Evolutionary conservation across 2,888 invertebrate species (phyloP), one percentile per base, ranked within the genome.

Genomic region (Criorhina ranunculi): DNA sequence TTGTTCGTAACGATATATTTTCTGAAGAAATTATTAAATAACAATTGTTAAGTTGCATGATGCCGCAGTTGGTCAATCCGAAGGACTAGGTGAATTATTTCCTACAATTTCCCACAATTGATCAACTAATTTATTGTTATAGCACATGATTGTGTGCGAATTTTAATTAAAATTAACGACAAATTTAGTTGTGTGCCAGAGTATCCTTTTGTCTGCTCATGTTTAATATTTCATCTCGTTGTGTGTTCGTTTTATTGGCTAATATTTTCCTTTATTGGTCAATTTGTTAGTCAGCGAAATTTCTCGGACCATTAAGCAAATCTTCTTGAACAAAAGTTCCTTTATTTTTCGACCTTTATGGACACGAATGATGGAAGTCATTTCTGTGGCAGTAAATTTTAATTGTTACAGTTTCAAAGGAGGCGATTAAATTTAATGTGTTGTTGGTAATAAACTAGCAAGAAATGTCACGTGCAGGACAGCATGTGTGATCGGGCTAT

Each of bases 81-180:
- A 12, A 46, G 11, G 42, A 24, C 31, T 29, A 24, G 40, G 17
- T 6, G 24, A 59, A 59, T 40, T 40, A 60, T 15, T 17, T 46
- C 46, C 9, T 11, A 46, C 46, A 19, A 46, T n/a, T n/a, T n/a
- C n/a, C n/a, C n/a, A n/a, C n/a, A n/a, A n/a, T n/a, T 4, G 46
- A 46, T 46, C 19, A 9, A 46, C 17, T 46, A 46, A 46, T 46
- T 46, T 24, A 19, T 46, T 46, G 19, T 9, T 17, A 46, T 9
- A 3, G 19, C 9, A 9, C 6, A 46, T 46, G 17, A 19, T 46
- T 46, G 11, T 46, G 46, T 46, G 46, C 11, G 31, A 9, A 51
- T 51, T 51, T 51, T 51, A 51, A 51, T 51, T 51, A 51, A 51
- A 51, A 24, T 51, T 31, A 24, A 51, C 51, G 31, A 51, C 12